Conservation (phyloP, 2,888 invertebrate genomes). For the Drosophila lacicola region DNA sequence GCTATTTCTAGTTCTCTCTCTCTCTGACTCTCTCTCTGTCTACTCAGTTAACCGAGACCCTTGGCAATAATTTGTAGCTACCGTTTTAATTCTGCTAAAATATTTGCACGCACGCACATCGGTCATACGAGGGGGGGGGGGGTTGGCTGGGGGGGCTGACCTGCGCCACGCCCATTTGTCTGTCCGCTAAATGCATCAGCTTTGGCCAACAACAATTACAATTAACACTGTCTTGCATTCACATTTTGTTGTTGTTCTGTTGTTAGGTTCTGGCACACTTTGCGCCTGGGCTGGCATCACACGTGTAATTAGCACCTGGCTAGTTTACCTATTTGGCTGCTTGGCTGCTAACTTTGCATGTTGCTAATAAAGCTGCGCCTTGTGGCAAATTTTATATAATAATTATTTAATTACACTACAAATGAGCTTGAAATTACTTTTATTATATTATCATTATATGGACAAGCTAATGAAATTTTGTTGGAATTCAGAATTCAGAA, state of each 20-base stretch:
- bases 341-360: slow-evolving; percentile 44
- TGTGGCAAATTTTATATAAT: slow-evolving; percentile 33
- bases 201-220: slow-evolving; percentile 47
- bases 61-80: slow-evolving; percentile 70
- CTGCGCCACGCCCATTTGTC: slow-evolving; percentile 8
- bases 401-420: slow-evolving; percentile 56
- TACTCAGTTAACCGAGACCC: slow-evolving; percentile 49
- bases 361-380: slow-evolving; percentile 52
- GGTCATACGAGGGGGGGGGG: not conserved
- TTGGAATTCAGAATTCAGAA: no score
- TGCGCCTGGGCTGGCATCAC: slow-evolving; percentile 46
- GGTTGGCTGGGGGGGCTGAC: slow-evolving; percentile 53
- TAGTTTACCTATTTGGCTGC: slow-evolving; percentile 39
- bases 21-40: slow-evolving; percentile 13
- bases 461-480: no score
- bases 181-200: slow-evolving; percentile 55
- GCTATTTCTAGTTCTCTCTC: slow-evolving; percentile 20
- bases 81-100: slow-evolving; percentile 64
- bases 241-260: slow-evolving; percentile 13
- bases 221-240: slow-evolving; percentile 66
- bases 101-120: slow-evolving; percentile 51
- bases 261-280: slow-evolving; percentile 39
- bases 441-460: no score
- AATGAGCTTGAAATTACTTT: not conserved
- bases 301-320: slow-evolving; percentile 70